phyloP scores from a whole-genome alignment of 2,113 vertebrate species.

The Anarrhichthys ocellatus region DNA sequence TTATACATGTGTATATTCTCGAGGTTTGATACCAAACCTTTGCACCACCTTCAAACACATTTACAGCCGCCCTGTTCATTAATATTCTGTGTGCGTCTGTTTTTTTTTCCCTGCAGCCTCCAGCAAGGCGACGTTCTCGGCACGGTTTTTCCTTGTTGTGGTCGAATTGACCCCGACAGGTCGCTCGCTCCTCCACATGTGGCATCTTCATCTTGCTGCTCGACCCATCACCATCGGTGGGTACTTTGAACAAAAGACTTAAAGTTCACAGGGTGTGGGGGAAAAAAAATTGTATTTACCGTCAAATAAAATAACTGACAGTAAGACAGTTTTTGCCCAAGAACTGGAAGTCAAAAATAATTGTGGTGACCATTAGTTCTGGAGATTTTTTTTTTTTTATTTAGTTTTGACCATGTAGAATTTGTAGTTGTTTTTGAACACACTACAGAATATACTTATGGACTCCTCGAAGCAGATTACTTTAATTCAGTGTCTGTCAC shows the following conservation, averaged over 20 bases:
- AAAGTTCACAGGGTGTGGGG: background rate
- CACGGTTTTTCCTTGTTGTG: slow-evolving; percentile 95
- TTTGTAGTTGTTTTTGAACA: background rate
- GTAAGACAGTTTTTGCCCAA: background rate
- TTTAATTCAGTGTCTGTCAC: slow-evolving; percentile 3
- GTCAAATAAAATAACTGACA: background rate
- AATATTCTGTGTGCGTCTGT: slow-evolving; percentile 10
- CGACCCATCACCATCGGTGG: slow-evolving; percentile 89
- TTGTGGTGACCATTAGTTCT: background rate
- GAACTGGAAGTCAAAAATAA: background rate
- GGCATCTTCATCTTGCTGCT: slow-evolving; percentile 94
- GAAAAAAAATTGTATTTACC: background rate
- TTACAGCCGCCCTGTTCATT: background rate
- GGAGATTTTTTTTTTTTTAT: background rate
- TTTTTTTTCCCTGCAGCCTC: slow-evolving; percentile 46
- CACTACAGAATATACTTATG: background rate
- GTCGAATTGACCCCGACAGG: slow-evolving; percentile 87
- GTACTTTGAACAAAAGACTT: slow-evolving; percentile 55
- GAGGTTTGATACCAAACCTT: background rate
- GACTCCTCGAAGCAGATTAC: background rate
- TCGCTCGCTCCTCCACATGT: slow-evolving; percentile 93
- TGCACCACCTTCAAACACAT: background rate
- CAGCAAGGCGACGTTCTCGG: slow-evolving; percentile 84
- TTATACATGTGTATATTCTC: background rate
- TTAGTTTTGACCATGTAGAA: background rate